Conservation (phyloP, 2,113 vertebrate species). For the Chaetops frenatus region DNA sequence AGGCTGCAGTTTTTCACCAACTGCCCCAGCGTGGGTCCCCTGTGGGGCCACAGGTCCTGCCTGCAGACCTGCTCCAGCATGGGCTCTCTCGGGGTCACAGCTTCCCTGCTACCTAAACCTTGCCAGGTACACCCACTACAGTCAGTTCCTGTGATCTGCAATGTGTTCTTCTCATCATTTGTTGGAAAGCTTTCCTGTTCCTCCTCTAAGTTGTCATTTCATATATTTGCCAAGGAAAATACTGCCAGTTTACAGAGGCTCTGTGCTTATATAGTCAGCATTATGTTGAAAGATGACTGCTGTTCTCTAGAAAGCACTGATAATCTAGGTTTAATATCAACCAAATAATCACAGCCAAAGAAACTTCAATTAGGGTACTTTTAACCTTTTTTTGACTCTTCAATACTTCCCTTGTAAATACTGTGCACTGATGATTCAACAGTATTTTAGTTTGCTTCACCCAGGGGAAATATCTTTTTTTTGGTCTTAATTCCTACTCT, state of each 20-base stretch:
- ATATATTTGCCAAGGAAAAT: not conserved
- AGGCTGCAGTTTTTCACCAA: not conserved
- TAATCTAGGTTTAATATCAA: not conserved
- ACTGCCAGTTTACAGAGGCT: not conserved
- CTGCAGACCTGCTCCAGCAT: rapidly evolving
- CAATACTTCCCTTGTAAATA: not conserved
- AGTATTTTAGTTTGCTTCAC: slow-evolving; percentile 14
- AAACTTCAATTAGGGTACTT: not conserved
- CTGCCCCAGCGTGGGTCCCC: rapidly evolving
- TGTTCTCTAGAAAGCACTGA: not conserved
- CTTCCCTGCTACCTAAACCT: not conserved
- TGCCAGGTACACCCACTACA: not conserved
- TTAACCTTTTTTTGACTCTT: not conserved
- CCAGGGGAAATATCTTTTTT: not conserved
- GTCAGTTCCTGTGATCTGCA: not conserved
- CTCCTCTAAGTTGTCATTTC: not conserved
- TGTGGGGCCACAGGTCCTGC: not conserved
- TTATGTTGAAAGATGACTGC: not conserved
- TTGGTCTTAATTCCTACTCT: slow-evolving; percentile 15
- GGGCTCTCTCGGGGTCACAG: not conserved
- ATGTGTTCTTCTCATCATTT: not conserved
- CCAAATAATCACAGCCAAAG: not conserved
- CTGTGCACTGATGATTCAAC: not conserved
- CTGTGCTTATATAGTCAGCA: not conserved
- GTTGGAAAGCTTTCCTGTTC: not conserved